These are phyloP conservation scores for Coptodon rendalli DNA, from an alignment of 2,113 vertebrate genomes.

Conservation along the genomic window DNA sequence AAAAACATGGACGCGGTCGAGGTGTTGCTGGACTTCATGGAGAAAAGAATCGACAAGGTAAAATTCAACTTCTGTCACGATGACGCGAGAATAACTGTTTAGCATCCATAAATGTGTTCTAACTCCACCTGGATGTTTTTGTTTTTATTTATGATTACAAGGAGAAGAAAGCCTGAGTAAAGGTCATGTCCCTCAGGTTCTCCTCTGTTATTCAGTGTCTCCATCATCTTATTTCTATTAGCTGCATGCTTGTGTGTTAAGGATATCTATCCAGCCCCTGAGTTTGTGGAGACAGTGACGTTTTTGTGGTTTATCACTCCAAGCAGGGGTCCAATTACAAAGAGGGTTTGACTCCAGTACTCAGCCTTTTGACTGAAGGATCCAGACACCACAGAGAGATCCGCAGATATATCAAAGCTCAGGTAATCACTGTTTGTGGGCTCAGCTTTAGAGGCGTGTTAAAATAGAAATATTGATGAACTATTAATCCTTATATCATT, in stretches of 20 bases:
- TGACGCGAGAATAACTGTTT: neutral
- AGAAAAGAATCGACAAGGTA: constrained; percentile 98
- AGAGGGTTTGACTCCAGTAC: constrained; percentile 94
- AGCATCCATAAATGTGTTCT: neutral
- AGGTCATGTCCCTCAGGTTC: neutral
- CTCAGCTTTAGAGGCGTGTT: neutral
- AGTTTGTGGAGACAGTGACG: neutral
- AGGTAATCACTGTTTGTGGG: constrained; percentile 68
- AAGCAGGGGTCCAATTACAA: constrained; percentile 90
- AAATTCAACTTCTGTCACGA: neutral
- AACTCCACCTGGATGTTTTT: neutral
- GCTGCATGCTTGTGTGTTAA: accelerated
- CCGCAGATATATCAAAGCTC: constrained; percentile 93
- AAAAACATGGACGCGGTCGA: constrained; percentile 89
- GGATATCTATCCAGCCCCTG: neutral
- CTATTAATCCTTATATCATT: neutral
- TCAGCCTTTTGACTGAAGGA: constrained; percentile 90
- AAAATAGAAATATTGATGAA: neutral
- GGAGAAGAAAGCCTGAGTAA: neutral
- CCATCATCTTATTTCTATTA: neutral
- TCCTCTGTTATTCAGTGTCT: neutral
- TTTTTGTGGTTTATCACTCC: constrained; percentile 11
- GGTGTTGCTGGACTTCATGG: constrained; percentile 90
- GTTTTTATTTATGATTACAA: neutral
- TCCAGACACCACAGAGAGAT: constrained; percentile 90